A percentile compares a stretch with the other conserved stretches of the same genome.
phyloP scores from a whole-genome alignment of 2,113 vertebrate genomes.

The Ovis canadensis region DNA sequence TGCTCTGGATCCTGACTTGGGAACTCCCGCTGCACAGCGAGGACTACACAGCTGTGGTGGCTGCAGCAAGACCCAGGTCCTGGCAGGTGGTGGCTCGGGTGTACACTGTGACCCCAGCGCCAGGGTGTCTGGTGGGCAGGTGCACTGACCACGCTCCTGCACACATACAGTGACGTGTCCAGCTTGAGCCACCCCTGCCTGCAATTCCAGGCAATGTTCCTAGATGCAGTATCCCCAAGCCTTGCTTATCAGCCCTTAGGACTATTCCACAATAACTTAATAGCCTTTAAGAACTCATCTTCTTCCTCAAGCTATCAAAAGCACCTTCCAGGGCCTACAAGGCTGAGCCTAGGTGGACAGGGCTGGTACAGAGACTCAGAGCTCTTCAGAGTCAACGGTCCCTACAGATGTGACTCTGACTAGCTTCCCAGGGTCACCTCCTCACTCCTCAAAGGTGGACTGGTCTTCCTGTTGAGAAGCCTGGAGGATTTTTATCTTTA shows the following conservation, averaged over 20 bases:
- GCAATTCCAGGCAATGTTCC: neutral
- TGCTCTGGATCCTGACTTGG: neutral
- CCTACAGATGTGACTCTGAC: neutral
- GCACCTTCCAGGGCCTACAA: neutral
- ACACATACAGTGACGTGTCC: neutral
- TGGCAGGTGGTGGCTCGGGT: neutral
- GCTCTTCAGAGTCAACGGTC: neutral
- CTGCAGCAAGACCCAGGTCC: neutral
- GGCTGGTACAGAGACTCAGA: neutral
- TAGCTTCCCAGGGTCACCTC: neutral
- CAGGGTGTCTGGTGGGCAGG: neutral
- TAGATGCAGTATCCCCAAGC: neutral
- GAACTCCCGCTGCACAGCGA: neutral
- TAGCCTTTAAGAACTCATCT: neutral
- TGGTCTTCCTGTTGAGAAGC: neutral
- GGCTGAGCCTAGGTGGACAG: neutral
- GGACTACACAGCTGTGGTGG: neutral
- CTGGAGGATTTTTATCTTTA: neutral
- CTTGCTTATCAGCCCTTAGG: neutral
- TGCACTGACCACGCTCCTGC: neutral
- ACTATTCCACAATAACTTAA: neutral
- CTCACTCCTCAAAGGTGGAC: neutral
- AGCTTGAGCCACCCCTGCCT: neutral
- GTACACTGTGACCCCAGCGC: rapidly evolving
- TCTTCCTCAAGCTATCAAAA: neutral